Evolutionary conservation across 2,113 vertebrate genomes (phyloP).

Genomic region (Sarotherodon lohbergeri): DNA sequence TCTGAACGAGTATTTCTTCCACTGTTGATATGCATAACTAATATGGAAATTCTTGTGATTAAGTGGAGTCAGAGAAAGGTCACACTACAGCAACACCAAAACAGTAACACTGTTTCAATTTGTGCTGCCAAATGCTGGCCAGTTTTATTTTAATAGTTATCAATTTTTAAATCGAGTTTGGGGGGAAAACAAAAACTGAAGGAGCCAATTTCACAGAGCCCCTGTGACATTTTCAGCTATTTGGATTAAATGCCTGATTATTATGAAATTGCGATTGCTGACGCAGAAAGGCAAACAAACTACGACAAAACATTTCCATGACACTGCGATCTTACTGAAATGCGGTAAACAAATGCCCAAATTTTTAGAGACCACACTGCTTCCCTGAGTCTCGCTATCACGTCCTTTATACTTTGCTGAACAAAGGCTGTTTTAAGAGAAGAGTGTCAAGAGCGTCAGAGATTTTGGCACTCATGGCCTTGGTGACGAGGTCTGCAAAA

Average conservation of each 20-base stretch:
- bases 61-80: background rate
- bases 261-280: background rate
- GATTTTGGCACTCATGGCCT: constrained; percentile 59
- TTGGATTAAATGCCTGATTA: background rate
- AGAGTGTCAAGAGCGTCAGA: constrained; percentile 63
- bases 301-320: constrained; percentile 5
- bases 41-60: background rate
- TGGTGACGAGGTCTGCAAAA: constrained; percentile 61
- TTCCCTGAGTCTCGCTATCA: constrained; percentile 14
- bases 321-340: constrained; percentile 32
- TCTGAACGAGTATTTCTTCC: background rate
- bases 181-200: background rate
- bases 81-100: background rate
- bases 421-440: constrained; percentile 66
- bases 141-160: background rate
- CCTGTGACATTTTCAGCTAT: background rate
- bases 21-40: background rate
- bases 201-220: background rate
- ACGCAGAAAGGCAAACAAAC: background rate
- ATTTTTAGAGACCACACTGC: background rate
- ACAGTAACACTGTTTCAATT: background rate
- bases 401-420: constrained; percentile 30
- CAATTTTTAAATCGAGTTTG: background rate
- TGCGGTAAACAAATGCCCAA: constrained; percentile 33
- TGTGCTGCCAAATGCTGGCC: background rate